phyloP scores from a whole-genome alignment of 2,797 vertebrate species.

The Anisognathus igniventris region DNA sequence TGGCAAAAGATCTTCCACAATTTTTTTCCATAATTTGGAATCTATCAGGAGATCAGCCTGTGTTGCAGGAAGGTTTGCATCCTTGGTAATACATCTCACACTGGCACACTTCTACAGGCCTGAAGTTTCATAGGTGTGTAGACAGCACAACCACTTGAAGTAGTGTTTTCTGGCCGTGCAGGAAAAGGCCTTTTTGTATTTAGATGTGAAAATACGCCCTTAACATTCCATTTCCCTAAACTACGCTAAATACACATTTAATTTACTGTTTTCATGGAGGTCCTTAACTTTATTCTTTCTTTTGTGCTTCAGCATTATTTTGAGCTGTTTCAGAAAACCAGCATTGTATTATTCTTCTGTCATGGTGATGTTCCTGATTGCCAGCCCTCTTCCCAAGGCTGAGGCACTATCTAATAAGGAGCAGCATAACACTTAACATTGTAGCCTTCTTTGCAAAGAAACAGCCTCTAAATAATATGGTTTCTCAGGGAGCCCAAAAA shows the following conservation, averaged over 20 bases:
- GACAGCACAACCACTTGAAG: background rate
- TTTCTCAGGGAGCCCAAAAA: slow-evolving; percentile 36
- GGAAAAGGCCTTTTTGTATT: background rate
- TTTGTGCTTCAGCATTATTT: slow-evolving; percentile 1
- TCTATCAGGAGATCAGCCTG: slow-evolving; percentile 44
- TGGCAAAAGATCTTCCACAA: slow-evolving; percentile 60
- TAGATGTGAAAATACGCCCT: background rate
- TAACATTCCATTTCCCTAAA: background rate
- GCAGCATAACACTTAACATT: background rate
- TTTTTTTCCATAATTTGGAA: slow-evolving; percentile 49
- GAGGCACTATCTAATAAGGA: background rate
- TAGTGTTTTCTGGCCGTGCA: background rate
- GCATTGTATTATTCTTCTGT: background rate
- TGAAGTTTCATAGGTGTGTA: background rate
- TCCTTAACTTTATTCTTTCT: background rate
- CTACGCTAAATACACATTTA: background rate
- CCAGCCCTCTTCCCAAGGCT: background rate
- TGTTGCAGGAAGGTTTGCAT: slow-evolving; percentile 5
- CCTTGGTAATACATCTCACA: background rate
- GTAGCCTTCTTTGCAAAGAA: background rate
- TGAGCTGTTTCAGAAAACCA: slow-evolving; percentile 46
- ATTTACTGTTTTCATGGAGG: background rate
- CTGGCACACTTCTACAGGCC: background rate
- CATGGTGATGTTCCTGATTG: background rate
- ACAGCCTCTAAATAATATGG: background rate